Evolutionary conservation across 35 echinoderm and acorn worm species (phyloP).

Genomic region (Heliocidaris erythrogramma): DNA sequence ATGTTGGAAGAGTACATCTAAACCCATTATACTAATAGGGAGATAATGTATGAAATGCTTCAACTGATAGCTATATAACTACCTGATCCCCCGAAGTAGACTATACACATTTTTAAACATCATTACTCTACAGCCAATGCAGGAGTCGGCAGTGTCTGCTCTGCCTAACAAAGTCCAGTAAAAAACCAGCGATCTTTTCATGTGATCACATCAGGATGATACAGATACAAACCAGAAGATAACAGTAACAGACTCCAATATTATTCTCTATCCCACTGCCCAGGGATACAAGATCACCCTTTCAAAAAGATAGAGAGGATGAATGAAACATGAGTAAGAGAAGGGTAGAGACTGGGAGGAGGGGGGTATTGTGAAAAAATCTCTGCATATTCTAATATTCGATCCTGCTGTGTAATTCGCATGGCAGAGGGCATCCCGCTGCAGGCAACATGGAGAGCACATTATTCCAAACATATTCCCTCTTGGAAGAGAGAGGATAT

Average conservation of each 20-base stretch:
- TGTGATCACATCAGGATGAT: not conserved
- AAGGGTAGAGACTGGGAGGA: not conserved
- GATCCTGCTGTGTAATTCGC: not conserved
- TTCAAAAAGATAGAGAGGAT: not conserved
- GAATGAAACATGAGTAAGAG: not conserved
- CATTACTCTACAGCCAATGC: not conserved
- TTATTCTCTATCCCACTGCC: not conserved
- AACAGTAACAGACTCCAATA: not conserved
- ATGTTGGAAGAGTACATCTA: not conserved
- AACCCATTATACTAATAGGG: not conserved
- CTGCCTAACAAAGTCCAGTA: not conserved
- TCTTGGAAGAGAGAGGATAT: not conserved
- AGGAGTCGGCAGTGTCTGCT: not conserved
- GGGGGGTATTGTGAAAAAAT: not conserved
- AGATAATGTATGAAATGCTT: not conserved
- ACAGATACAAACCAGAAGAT: not conserved
- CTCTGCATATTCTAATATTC: not conserved
- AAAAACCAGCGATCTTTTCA: not conserved
- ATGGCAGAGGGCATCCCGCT: not conserved
- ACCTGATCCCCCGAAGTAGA: not conserved
- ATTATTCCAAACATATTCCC: not conserved
- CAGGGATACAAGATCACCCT: not conserved
- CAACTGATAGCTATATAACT: not conserved
- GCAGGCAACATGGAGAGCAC: not conserved
- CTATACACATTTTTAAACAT: not conserved